These are phyloP conservation scores for Tanytarsus gracilentus DNA, from an alignment of 2,888 invertebrate genomes.

Conservation along the genomic window DNA sequence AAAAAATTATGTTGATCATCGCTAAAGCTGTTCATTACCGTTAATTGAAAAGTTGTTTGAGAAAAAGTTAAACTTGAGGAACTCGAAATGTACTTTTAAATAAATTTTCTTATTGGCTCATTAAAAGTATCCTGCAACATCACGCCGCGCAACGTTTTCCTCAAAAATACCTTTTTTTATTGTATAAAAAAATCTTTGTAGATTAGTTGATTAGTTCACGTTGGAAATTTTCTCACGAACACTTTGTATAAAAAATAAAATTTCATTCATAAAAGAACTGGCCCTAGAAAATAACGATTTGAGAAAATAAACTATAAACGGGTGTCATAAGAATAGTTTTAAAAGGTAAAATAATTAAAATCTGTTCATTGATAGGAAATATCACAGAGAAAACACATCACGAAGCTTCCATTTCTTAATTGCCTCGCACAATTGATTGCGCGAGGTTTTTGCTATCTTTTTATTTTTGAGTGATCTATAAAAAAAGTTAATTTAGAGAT, in stretches of 20 bases:
- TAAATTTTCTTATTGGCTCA: slow-evolving; percentile 2
- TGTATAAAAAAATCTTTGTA: too few species aligned
- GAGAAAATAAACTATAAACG: slow-evolving; percentile 20
- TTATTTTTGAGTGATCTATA: too few species aligned
- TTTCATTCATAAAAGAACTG: not conserved
- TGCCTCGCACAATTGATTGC: too few species aligned
- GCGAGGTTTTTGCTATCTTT: too few species aligned
- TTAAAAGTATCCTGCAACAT: slow-evolving; percentile 6
- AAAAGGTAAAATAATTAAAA: not conserved
- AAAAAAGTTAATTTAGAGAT: too few species aligned
- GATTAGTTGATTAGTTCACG: too few species aligned
- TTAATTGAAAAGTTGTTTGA: slow-evolving; percentile 12
- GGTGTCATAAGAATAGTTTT: slow-evolving; percentile 18
- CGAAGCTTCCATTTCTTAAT: not conserved
- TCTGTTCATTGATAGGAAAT: not conserved
- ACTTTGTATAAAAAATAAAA: not conserved
- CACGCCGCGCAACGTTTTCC: not conserved
- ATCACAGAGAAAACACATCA: not conserved
- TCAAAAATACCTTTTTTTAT: not conserved
- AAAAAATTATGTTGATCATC: slow-evolving; percentile 21
- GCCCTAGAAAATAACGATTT: not conserved
- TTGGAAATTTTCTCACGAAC: too few species aligned
- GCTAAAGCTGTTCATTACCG: slow-evolving; percentile 12
- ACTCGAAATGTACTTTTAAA: not conserved
- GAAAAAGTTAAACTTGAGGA: not conserved